Conservation (phyloP, 1,140 invertebrate species). For the Drosophila ironensis region DNA sequence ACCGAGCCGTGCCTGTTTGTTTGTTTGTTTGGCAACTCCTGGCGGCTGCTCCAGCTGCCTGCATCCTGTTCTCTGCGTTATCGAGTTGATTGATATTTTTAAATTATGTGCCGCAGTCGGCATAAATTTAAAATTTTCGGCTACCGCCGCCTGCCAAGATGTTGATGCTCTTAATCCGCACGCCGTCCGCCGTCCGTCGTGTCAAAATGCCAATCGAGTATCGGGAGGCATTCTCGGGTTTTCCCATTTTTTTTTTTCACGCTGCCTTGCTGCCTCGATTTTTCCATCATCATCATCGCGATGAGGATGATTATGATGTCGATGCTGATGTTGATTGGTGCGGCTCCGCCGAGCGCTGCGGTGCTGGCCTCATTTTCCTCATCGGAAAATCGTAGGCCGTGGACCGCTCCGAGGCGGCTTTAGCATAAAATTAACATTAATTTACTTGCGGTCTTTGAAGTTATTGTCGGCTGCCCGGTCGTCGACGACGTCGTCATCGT, state of each 20-base stretch:
- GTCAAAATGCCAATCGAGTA: conserved; percentile 76
- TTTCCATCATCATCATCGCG: too few relatives aligned
- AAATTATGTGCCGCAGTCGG: conserved; percentile 78
- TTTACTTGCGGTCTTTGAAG: conserved; percentile 80
- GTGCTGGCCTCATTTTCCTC: conserved; percentile 56
- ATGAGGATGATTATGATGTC: conserved; percentile 13
- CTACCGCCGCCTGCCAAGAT: conserved; percentile 30
- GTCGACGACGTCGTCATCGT: too few relatives aligned
- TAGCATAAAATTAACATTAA: conserved; percentile 81
- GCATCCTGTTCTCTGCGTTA: conserved; percentile 54
- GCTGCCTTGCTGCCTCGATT: neutral
- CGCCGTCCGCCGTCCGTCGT: conserved; percentile 44
- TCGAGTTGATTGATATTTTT: conserved; percentile 80
- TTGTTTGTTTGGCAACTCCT: conserved; percentile 39
- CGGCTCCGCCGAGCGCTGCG: conserved; percentile 27
- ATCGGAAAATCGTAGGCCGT: conserved; percentile 17
- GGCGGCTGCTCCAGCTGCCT: neutral
- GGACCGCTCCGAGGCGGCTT: conserved; percentile 51
- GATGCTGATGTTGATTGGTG: conserved; percentile 65
- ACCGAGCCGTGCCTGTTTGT: conserved; percentile 41
- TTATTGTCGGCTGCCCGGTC: conserved; percentile 58
- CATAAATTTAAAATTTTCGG: conserved; percentile 73
- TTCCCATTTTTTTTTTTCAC: neutral
- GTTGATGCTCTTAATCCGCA: conserved; percentile 71
- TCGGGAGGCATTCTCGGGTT: neutral